Evolutionary conservation across 2,888 invertebrate species (phyloP).

Genomic region (Apamea epomidion): DNA sequence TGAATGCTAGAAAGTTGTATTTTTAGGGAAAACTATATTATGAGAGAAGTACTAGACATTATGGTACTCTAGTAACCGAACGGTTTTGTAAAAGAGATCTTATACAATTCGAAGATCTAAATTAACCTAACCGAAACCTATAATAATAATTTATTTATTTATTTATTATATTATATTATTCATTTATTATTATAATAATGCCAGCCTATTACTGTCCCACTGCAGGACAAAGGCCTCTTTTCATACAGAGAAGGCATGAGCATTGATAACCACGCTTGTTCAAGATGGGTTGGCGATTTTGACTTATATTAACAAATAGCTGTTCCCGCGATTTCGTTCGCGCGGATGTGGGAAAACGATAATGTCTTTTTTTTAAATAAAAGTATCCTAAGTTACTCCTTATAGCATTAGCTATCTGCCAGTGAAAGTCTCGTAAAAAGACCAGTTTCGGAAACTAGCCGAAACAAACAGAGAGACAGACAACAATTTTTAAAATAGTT

Average conservation of each 20-base stretch:
- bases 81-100: not conserved
- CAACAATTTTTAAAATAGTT: too few species aligned
- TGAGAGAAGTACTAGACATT: not conserved
- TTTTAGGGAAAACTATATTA: not conserved
- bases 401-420: too few species aligned
- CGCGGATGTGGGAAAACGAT: too few species aligned
- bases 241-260: not conserved
- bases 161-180: too few species aligned
- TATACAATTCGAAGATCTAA: not conserved
- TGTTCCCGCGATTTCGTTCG: too few species aligned
- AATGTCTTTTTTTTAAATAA: too few species aligned
- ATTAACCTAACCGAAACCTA: not conserved
- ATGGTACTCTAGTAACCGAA: accelerated
- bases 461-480: too few species aligned
- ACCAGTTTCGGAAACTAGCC: too few species aligned
- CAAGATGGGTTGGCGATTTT: not conserved
- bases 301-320: too few species aligned
- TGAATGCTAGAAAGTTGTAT: not conserved
- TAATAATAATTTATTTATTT: too few species aligned
- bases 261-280: not conserved
- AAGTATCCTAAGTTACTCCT: too few species aligned
- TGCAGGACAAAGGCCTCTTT: not conserved
- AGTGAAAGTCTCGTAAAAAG: too few species aligned
- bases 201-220: not conserved
- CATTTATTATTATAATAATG: not conserved